Evolutionary conservation across 2,113 vertebrate species (phyloP).

Genomic region (Sorex fumeus): DNA sequence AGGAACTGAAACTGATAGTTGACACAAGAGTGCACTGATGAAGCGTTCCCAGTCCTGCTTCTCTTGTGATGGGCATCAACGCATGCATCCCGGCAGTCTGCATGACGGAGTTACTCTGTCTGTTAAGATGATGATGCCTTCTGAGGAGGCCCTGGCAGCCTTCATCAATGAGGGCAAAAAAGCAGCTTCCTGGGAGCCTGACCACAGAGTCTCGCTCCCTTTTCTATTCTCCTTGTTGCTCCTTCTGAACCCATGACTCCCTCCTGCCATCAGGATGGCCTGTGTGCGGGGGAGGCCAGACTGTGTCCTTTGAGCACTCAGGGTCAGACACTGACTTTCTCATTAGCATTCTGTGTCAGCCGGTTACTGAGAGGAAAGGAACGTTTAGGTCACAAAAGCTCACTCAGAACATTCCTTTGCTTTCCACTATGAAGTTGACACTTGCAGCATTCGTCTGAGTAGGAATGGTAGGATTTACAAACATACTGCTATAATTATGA

Average conservation of each 20-base stretch:
- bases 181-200: constrained; percentile 55
- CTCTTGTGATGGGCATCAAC: neutral
- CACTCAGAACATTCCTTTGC: neutral
- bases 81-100: constrained; percentile 14
- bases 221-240: constrained; percentile 68
- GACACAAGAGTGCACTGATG: neutral
- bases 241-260: constrained; percentile 69
- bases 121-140: constrained; percentile 71
- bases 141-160: constrained; percentile 25
- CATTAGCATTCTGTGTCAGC: constrained; percentile 36
- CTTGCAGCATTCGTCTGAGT: neutral
- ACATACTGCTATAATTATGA: constrained; percentile 2
- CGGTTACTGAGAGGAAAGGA: constrained; percentile 27
- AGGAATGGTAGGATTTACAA: neutral
- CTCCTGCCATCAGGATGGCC: constrained; percentile 36
- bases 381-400: constrained; percentile 49
- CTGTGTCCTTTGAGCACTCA: constrained; percentile 54
- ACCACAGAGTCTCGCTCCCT: constrained; percentile 61
- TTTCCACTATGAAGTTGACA: constrained; percentile 6
- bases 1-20: neutral
- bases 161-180: constrained; percentile 60
- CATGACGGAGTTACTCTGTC: constrained; percentile 55
- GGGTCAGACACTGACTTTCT: constrained; percentile 66
- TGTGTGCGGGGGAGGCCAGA: neutral
- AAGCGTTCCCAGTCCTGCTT: neutral